Evolutionary conservation across 2,888 invertebrate genomes (phyloP), one percentile per base, ranked within the genome.

Genomic region (Caenorhabditis becei): DNA sequence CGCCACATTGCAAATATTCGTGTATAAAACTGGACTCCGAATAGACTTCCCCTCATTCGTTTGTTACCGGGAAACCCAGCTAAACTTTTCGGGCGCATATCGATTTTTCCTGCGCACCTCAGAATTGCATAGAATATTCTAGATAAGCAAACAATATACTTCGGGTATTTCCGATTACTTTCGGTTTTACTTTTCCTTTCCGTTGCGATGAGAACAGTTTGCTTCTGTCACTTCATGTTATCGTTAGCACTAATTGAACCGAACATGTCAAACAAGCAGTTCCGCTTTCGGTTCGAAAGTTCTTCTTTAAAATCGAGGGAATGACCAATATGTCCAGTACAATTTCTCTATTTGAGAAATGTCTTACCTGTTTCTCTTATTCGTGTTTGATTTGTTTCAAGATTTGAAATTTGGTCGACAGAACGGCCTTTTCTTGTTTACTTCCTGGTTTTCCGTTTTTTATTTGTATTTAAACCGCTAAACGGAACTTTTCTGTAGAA

Each of bases 1-100:
- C 66, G 75, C 75, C 75, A 66, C 75, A 66, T 66, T 59, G 75
- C 66, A 75, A 75, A 75, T 47, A 75, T 26, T 61, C 56, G 74
- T 53, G 59, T 75, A 75, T 75, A 75, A 75, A 75, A 66, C 66
- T 44, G 66, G 75, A 74, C 59, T 26, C 74, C 58, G 65, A 16
- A 24, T 49, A 72, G 11, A 24, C 56, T 32, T 37, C 47, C 24
- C 62, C 59, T 51, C 53, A 66, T 35, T 54, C 18, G 20, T 23
- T 54, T 32, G 10, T 28, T 24, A 58, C 47, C 37, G 37, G 18
- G 24, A 26, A 41, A 56, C 32, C n/a, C 47, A n/a, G 47, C 47
- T 47, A 47, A 47, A 47, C 47, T 47, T 47, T 47, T 37, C 16
- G 3, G n/a, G 14, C 24, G 5, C 0, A 24, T 28, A 61, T 41